Base-by-base conservation (phyloP, 1,140 invertebrate genomes). In the Lycorma delicatula region DNA sequence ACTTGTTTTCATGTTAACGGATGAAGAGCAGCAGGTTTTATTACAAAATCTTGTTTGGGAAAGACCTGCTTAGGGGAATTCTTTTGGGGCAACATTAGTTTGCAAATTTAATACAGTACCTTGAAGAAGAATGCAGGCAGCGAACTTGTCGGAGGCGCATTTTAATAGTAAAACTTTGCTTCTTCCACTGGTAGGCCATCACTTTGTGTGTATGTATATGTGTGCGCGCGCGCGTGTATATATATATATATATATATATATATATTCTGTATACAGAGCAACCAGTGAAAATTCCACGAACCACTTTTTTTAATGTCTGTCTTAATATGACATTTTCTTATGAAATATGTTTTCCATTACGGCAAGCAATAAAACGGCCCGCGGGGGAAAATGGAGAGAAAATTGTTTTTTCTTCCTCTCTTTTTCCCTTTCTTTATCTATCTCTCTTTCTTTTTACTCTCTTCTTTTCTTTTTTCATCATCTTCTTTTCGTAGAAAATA, bases 261-360 rank as follows among this genome's bases (percentile, higher is more conserved):
- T 16, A 20, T 16, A 41, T 16, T 13, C 3, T 16, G 36, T 41
- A 11, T 13, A 41, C n/a, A 16, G 20, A 41, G 36, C n/a, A 41
- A 41, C 20, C 5, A 41, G 36, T 3, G 36, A 4, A 20, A 41
- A 41, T 13, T 41, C 20, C 20, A 16, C 36, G 36, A 41, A 41
- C 36, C 36, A 41, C 28, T 51, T 51, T 56, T 56, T 56, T 56
- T 56, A 56, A 56, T 56, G 54, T 48, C 54, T 41, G 54, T 56
- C 54, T n/a, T 49, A 56, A 56, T 56, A 56, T 49, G 54, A 56
- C 54, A 56, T 54, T 56, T 56, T 56, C 46, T 47, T 56, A 56
- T 56, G 54, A 56, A 56, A 56, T 56, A 56, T 56, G 46, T 56
- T 56, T 49, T 56, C 54, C 54, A 56, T 56, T 56, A 56, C 54